Percentiles rank a stretch among this genome's conserved stretches.
phyloP scores from a whole-genome alignment of 2,888 invertebrate species.

The Glaucopsyche alexis region DNA sequence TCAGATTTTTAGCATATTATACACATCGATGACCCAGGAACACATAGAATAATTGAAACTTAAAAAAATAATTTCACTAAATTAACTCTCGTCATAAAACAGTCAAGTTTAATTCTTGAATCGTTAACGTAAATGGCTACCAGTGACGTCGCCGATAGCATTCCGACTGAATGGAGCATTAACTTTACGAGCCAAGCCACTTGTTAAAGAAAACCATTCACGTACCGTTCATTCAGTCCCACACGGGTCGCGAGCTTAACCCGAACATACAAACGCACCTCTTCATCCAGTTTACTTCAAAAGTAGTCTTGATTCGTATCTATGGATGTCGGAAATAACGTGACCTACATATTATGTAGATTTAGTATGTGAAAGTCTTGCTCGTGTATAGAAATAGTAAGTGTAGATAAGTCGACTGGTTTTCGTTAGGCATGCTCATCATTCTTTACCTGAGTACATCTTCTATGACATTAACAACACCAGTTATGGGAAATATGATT shows the following conservation, averaged over 20 bases:
- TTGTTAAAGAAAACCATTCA: constrained; percentile 53
- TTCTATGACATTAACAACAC: not conserved
- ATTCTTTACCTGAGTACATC: not conserved
- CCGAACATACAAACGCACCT: not conserved
- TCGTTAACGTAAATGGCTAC: not conserved
- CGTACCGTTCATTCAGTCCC: constrained; percentile 44
- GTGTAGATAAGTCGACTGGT: not conserved
- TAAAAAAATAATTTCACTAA: not conserved
- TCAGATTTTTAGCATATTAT: too few species aligned
- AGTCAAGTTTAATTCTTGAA: not conserved
- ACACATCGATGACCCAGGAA: too few species aligned
- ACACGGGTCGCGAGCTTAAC: constrained; percentile 1
- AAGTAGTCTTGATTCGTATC: not conserved
- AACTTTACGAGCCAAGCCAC: constrained; percentile 43
- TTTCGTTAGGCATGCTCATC: not conserved
- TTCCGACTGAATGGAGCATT: constrained; percentile 45
- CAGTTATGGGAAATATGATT: too few species aligned
- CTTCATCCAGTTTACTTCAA: not conserved
- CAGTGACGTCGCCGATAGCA: not conserved
- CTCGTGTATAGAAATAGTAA: not conserved
- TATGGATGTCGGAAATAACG: not conserved
- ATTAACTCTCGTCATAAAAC: not conserved
- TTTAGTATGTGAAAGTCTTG: constrained; percentile 13
- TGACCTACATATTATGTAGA: constrained; percentile 10
- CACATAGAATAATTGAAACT: too few species aligned